Evolutionary conservation across 2,113 vertebrate species (phyloP), one percentile per base, ranked within the genome.

Genomic region (Passer montanus): DNA sequence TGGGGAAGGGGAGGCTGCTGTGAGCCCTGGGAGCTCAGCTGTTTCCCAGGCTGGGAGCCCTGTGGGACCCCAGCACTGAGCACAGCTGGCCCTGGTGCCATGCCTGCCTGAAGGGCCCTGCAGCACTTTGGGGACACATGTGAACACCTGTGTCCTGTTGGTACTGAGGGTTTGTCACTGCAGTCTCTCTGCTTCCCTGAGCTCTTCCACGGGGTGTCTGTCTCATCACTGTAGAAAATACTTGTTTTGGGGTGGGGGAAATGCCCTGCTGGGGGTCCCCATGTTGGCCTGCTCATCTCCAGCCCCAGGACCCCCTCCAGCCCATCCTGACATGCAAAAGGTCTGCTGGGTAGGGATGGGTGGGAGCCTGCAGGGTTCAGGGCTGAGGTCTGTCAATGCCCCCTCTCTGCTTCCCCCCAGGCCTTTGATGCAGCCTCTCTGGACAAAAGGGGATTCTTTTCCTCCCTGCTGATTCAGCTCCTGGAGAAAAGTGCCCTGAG

Each of bases 391-490:
- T 77, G 13, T 4, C 23, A 59, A 0, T n/a, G 59, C 24, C 50
- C 35, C 22, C 49, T 62, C 59, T 59, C 43, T 63, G 43, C n/a
- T 82, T 79, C 19, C 7, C 80, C 30, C 35, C 28, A 41, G 28
- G 26, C 8, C 26, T 68, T 81, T 50, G 18, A 72, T 87, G 52
- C 26, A 73, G 67, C n/a, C 13, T 60, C 33, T 73, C 58, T 63
- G 50, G 59, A 74, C 66, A 56, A 2, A 3, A 84, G 31, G 44
- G 47, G 69, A 53, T 69, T 84, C 33, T 60, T 82, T 79, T 84
- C 7, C 39, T 3, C 53, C 30, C 58, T 94, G 84, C 90, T 97
- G 96, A 96, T 66, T 96, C 96, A 97, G 72, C 75, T 90, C 3
- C n/a, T 81, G 90, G 81, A 78, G 84, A 95, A 90, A 94, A 91